Conservation (phyloP, 2,888 invertebrate species). For the Drosophila prolongata region DNA sequence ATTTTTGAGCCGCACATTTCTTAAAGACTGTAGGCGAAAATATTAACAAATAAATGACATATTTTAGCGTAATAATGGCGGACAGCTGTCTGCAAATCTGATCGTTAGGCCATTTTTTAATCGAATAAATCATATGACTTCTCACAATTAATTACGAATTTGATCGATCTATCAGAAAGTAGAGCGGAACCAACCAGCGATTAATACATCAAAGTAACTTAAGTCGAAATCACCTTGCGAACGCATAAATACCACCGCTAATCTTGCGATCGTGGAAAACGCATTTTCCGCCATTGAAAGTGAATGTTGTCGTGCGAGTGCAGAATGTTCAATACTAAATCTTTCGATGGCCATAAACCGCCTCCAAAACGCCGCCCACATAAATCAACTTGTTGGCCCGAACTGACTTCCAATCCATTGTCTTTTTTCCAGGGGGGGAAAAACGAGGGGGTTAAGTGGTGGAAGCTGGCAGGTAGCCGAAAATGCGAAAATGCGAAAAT, state of each 20-base stretch:
- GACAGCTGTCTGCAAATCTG: conserved; percentile 11
- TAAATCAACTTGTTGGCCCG: conserved; percentile 68
- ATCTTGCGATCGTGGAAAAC: conserved; percentile 41
- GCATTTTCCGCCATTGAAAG: conserved; percentile 67
- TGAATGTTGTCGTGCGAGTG: conserved; percentile 64
- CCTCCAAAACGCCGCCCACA: conserved; percentile 64
- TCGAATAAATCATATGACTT: conserved; percentile 33
- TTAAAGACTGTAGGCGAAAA: neutral
- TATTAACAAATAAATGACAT: conserved; percentile 10
- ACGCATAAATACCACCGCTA: conserved; percentile 25
- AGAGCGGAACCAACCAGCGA: conserved; percentile 37
- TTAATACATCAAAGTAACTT: conserved; percentile 36
- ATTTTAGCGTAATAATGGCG: conserved; percentile 6
- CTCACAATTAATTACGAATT: conserved; percentile 31
- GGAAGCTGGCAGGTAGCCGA: conserved; percentile 57
- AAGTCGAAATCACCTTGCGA: conserved; percentile 10
- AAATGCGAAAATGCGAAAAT: conserved; percentile 20
- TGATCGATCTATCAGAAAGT: conserved; percentile 39
- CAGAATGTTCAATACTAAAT: conserved; percentile 33
- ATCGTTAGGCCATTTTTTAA: conserved; percentile 22
- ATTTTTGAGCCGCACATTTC: neutral
- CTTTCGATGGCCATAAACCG: conserved; percentile 30
- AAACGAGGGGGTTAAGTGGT: neutral
- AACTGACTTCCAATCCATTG: conserved; percentile 55
- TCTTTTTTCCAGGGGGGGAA: conserved; percentile 24